Evolutionary conservation across 64 coral and sea anemone genomes (phyloP).

Genomic region (Stichodactyla helianthus): DNA sequence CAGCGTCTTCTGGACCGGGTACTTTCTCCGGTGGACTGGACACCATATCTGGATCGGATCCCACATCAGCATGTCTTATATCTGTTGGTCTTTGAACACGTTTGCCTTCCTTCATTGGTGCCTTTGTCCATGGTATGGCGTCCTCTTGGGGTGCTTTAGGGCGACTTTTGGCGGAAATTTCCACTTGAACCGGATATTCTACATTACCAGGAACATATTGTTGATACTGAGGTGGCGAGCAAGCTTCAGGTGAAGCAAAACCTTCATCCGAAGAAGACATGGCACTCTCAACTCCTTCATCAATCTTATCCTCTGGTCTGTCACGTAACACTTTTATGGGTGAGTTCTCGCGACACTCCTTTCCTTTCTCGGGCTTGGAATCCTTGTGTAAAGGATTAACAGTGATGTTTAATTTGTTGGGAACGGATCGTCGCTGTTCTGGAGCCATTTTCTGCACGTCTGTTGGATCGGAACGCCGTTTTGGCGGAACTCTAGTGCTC

Average conservation of each 20-base stretch:
- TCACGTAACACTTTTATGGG: not conserved
- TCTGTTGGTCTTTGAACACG: not conserved
- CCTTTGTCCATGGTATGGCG: not conserved
- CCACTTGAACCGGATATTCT: not conserved
- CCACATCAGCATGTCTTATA: not conserved
- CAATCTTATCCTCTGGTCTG: not conserved
- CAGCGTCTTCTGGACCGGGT: not conserved
- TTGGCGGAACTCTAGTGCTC: not conserved
- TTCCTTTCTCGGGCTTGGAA: not conserved
- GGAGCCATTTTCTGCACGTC: not conserved
- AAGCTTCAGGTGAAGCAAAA: slow-evolving; percentile 15
- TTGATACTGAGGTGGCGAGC: not conserved
- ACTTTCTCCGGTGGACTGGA: slow-evolving; percentile 16
- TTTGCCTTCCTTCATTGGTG: not conserved
- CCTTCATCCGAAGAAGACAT: slow-evolving; percentile 9
- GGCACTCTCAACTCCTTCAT: not conserved
- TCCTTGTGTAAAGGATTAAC: slow-evolving; percentile 4
- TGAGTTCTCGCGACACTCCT: not conserved
- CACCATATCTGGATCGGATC: slow-evolving; percentile 13
- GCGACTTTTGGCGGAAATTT: not conserved
- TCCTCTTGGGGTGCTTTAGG: not conserved
- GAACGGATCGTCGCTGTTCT: slow-evolving; percentile 10
- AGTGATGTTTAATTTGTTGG: slow-evolving; percentile 17
- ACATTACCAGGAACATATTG: not conserved
- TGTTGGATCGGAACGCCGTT: slow-evolving; percentile 5